A percentile compares a stretch with the other conserved stretches of the same genome.
Evolutionary conservation across 2,888 invertebrate genomes (phyloP).

Genomic region (Tubulanus polymorphus): DNA sequence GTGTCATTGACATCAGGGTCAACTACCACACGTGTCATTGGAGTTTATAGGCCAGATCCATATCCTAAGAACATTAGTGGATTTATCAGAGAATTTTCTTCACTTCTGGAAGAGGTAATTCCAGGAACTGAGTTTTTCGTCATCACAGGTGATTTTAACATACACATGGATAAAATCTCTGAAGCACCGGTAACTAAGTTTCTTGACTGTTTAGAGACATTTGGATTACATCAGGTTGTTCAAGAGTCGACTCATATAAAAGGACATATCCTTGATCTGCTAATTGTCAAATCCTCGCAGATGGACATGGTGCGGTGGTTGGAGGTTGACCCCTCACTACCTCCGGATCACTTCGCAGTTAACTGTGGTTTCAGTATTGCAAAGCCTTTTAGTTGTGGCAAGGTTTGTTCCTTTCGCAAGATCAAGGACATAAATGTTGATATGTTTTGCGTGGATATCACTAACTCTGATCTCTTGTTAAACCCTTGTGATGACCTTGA

Average conservation of each 20-base stretch:
- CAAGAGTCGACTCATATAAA: not conserved
- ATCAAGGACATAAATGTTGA: not conserved
- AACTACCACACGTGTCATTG: no score
- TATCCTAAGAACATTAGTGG: not conserved
- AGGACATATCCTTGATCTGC: not conserved
- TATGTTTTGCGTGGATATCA: not conserved
- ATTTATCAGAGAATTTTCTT: not conserved
- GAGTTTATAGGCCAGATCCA: not conserved
- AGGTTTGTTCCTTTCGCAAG: not conserved
- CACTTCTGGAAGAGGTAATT: not conserved
- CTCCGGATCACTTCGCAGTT: not conserved
- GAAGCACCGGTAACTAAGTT: not conserved
- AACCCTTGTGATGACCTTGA: not conserved
- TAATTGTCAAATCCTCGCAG: not conserved
- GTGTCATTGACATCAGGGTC: no score
- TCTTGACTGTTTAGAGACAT: not conserved
- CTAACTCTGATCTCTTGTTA: not conserved
- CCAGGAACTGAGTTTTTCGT: not conserved
- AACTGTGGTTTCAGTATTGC: not conserved
- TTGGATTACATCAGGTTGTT: not conserved
- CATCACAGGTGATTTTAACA: not conserved
- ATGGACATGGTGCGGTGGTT: not conserved
- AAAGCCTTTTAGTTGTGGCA: not conserved
- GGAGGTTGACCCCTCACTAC: not conserved
- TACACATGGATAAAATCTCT: not conserved